Evolutionary conservation across 2,888 invertebrate species (phyloP).

Genomic region (Lacanobia wlatinum): DNA sequence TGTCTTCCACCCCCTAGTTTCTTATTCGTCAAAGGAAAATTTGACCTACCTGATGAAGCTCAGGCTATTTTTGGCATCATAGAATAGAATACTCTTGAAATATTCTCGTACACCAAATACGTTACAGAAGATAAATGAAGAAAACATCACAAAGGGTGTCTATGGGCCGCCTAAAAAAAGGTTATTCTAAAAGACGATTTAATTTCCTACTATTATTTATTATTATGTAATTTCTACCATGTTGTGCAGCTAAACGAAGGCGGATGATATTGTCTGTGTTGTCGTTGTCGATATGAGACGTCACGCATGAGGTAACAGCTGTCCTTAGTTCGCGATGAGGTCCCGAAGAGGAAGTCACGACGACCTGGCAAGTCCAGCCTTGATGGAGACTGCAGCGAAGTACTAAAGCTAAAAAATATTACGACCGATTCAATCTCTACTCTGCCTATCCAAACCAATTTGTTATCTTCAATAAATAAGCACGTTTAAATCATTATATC

Average conservation of each 20-base stretch:
- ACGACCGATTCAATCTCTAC: conserved; percentile 11
- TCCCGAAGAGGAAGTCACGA: conserved; percentile 20
- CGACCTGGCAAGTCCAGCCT: conserved; percentile 13
- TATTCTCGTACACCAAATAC: too few relatives aligned
- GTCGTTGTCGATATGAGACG: conserved; percentile 21
- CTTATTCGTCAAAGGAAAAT: neutral
- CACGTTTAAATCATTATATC: conserved; percentile 19
- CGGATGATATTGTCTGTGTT: conserved; percentile 41
- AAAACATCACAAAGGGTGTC: too few relatives aligned
- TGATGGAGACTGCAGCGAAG: conserved; percentile 28
- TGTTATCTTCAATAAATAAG: conserved; percentile 3
- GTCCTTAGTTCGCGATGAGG: conserved; percentile 10
- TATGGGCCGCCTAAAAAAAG: neutral
- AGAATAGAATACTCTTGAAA: too few relatives aligned
- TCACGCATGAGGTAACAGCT: conserved; percentile 3
- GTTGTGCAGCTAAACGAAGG: conserved; percentile 45
- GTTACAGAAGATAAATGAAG: too few relatives aligned
- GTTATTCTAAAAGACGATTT: conserved; percentile 51
- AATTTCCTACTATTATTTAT: conserved; percentile 50
- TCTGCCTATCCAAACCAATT: conserved; percentile 22
- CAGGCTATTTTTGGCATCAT: too few relatives aligned
- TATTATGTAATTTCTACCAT: conserved; percentile 28
- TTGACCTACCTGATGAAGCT: neutral
- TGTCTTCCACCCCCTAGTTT: neutral
- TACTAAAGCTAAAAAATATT: conserved; percentile 34